These are phyloP conservation scores for Gopherus evgoodei DNA, from an alignment of 2,113 vertebrate species.

Conservation along the genomic window DNA sequence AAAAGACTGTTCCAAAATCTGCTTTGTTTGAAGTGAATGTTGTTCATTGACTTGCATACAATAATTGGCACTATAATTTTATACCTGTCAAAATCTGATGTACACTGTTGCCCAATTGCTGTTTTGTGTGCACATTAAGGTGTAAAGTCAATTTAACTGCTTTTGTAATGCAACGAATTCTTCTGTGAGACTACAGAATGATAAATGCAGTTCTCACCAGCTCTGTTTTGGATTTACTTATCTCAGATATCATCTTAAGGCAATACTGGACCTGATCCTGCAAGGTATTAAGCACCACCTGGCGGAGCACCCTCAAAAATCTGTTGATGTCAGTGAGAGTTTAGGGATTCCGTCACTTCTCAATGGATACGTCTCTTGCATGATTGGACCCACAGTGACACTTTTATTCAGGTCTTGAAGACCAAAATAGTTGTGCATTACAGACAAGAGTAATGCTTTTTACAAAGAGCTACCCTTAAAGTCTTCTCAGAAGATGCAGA, in stretches of 20 bases:
- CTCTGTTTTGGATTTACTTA: conserved; percentile 10
- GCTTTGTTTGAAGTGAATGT: conserved; percentile 43
- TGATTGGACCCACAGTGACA: not conserved
- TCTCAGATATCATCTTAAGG: not conserved
- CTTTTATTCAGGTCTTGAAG: not conserved
- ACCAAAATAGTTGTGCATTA: not conserved
- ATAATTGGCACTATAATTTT: conserved; percentile 75
- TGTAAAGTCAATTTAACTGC: conserved; percentile 74
- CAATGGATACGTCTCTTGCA: not conserved
- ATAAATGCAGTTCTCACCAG: conserved; percentile 18
- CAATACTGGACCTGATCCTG: not conserved
- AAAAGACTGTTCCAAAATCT: conserved; percentile 22
- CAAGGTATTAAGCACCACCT: not conserved
- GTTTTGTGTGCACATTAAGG: conserved; percentile 63
- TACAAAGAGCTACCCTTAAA: not conserved
- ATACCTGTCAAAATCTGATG: conserved; percentile 71
- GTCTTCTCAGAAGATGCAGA: not conserved
- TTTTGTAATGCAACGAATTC: conserved; percentile 50
- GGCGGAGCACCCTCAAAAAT: not conserved
- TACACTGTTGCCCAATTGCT: conserved; percentile 71
- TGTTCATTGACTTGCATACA: conserved; percentile 49
- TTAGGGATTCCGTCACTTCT: not conserved
- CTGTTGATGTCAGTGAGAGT: fast-evolving
- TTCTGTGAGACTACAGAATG: conserved; percentile 22
- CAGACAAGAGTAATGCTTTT: not conserved